These are phyloP conservation scores for Hydropotes inermis DNA, from an alignment of 2,113 vertebrate species.

Conservation along the genomic window DNA sequence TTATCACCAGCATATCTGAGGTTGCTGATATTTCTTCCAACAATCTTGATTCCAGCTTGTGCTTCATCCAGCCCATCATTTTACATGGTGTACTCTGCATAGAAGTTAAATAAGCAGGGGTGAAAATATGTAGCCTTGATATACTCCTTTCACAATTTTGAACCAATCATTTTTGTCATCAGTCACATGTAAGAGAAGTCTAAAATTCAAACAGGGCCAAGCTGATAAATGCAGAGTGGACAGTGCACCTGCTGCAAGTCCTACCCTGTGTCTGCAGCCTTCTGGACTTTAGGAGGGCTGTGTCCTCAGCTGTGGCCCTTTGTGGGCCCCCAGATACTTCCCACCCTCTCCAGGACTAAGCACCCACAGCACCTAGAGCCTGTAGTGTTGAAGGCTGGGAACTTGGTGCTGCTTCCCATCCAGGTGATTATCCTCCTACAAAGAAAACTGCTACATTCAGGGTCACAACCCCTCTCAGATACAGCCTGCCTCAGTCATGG, in stretches of 20 bases:
- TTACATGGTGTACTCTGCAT: neutral
- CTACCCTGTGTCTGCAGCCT: fast-evolving
- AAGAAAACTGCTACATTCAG: neutral
- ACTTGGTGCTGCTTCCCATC: too few relatives aligned
- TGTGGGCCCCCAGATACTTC: fast-evolving
- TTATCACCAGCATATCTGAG: neutral
- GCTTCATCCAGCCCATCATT: neutral
- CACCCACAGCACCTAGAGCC: fast-evolving
- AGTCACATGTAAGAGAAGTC: neutral
- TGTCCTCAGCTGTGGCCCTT: fast-evolving
- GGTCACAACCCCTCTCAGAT: neutral
- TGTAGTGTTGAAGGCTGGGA: neutral
- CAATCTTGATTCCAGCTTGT: neutral
- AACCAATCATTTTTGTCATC: neutral
- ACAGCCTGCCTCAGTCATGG: neutral
- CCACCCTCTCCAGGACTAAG: neutral
- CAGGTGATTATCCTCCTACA: fast-evolving
- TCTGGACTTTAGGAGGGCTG: neutral
- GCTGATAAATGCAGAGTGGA: fast-evolving
- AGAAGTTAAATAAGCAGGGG: neutral
- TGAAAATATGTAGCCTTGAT: neutral
- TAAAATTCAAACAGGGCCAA: neutral
- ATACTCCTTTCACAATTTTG: neutral
- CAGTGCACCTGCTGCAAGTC: fast-evolving
- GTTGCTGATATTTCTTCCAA: neutral